Base-by-base conservation (phyloP, 2,113 vertebrate genomes). In the Sardina pilchardus region DNA sequence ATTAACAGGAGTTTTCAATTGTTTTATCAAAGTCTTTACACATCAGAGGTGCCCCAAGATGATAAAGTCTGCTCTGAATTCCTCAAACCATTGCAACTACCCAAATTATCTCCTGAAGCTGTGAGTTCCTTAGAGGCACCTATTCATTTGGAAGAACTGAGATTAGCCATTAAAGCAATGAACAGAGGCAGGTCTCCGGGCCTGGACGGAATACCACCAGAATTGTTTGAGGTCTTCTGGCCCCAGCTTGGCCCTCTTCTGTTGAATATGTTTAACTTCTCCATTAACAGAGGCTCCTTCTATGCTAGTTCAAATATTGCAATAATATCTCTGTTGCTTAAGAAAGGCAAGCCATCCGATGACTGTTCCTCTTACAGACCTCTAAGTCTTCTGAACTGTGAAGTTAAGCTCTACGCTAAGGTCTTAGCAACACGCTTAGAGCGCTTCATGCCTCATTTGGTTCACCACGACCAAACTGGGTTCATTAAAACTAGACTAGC, bases 201-300 rank as follows among this genome's bases (percentile, higher is more conserved):
- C 26, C 26, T 80, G 75, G 75, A 80, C 12, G 75, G 75, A 8
- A 80, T 80, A 30, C 75, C 75, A 80, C 75, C 75, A 80, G 75
- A 80, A 34, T 0, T 80, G 24, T 80, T 26, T 30, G n/a, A 80
- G 75, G 26, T 26, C 24, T 80, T 30, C 39, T 80, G 75, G 75
- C 75, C 75, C 26, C 75, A 80, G 75, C 26, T 80, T 26, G 75
- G 75, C 7, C 75, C 75, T 34, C 30, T 80, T 36, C 2, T 80
- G 75, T 26, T 80, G 24, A 34, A 26, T 80, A 80, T 80, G 75
- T 4, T 80, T 6, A 26, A 80, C 30, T 80, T 80, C 12, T 80
- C 75, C 39, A 48, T 48, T 14, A 48, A 80, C 10, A 80, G 26
- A 80, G 75, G 75, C 12, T 80, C n/a, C 75, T 80, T 80, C 7